phyloP scores from a whole-genome alignment of 2,888 invertebrate species.

The Rhamnusium bicolor region DNA sequence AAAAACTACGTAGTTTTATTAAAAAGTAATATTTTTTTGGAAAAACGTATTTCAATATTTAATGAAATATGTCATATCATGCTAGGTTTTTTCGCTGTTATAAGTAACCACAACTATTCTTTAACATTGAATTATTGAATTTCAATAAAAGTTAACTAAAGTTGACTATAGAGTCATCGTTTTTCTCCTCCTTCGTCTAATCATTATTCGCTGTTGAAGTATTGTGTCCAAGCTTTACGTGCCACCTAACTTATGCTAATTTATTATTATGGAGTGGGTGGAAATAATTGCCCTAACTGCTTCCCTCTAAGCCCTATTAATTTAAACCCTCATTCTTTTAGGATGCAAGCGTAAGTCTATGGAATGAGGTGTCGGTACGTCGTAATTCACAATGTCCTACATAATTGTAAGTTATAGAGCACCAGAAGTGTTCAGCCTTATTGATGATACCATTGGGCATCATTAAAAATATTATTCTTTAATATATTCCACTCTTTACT shows the following conservation, averaged over 20 bases:
- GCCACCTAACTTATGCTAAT: not conserved
- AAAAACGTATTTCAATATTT: too few species aligned
- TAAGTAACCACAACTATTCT: too few species aligned
- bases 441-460: too few species aligned
- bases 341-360: not conserved
- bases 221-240: not conserved
- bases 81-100: too few species aligned
- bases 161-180: not conserved
- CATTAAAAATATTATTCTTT: too few species aligned
- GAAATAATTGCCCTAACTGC: not conserved
- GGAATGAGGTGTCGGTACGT: not conserved
- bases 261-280: not conserved
- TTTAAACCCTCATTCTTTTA: not conserved
- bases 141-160: not conserved
- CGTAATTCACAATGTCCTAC: not conserved
- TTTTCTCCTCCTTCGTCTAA: not conserved
- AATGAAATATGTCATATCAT: too few species aligned
- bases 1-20: too few species aligned
- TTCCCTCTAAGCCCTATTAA: not conserved
- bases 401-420: too few species aligned
- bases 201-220: not conserved
- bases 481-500: too few species aligned
- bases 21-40: too few species aligned
- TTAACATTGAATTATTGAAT: too few species aligned
- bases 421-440: too few species aligned